Evolutionary conservation across 2,113 vertebrate species (phyloP), one percentile per base, ranked within the genome.

Genomic region (Myiozetetes cayanensis): DNA sequence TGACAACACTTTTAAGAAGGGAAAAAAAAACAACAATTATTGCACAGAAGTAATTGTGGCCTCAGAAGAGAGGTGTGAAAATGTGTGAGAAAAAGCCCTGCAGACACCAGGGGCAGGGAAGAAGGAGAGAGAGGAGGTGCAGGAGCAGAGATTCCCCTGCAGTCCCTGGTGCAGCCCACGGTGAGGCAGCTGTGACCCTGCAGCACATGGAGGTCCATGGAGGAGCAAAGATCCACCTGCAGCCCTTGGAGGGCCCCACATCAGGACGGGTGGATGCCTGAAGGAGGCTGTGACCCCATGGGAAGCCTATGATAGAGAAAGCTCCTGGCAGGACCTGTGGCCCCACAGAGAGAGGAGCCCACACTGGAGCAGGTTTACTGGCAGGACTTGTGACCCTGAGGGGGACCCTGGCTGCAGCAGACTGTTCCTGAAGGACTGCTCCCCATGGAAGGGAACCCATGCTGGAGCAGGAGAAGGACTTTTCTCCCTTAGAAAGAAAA

Each of bases 171-270:
- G 37, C 47, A 55, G n/a, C 24, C 74, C 24, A 4, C 21, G 56
- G 28, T 3, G 41, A 20, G 8, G 19, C 19, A 47, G 12, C 28
- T 30, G 5, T 41, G 41, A 2, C n/a, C 44, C 41, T 72, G 35
- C n/a, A 87, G 66, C 5, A 5, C 41, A 3, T 9, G 20, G 43
- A 6, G 30, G 30, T 9, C 41, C 66, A 3, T 7, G 41, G 41
- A 19, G 20, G 7, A 7, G n/a, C 23, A 30, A 33, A 25, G 23
- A 55, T 7, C 15, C 56, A 6, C 4, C 16, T 49, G 24, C 22
- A 47, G 30, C 58, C 49, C 7, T 6, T 24, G 20, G 35, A 43
- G 31, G 16, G 58, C 49, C n/a, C 24, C 49, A 41, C 0, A 0
- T 3, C 28, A 24, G 56, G 11, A 30, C 41, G 55, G 13, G 10